Conservation (phyloP, 2,888 invertebrate genomes). For the Caenorhabditis japonica region DNA sequence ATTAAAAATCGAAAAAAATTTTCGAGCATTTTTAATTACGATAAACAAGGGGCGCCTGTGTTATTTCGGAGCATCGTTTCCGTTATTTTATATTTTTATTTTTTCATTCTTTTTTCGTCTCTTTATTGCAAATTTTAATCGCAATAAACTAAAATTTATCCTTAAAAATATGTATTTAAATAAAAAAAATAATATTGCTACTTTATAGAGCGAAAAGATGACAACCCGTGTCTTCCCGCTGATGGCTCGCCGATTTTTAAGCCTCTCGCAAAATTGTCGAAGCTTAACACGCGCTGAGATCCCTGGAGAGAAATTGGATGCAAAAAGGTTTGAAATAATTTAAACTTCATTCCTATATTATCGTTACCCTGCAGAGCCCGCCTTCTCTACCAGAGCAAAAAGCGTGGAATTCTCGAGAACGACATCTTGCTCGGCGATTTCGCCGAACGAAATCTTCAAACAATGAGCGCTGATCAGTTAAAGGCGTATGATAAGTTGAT, state of each 20-base stretch:
- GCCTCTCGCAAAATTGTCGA: not conserved
- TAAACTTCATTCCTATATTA: not conserved
- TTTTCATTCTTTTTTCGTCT: too few species aligned
- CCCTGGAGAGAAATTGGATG: constrained; percentile 31
- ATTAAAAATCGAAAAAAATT: not conserved
- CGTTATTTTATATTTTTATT: too few species aligned
- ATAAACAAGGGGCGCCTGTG: constrained; percentile 25
- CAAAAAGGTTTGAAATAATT: constrained; percentile 31
- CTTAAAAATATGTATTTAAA: not conserved
- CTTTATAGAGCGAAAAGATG: too few species aligned
- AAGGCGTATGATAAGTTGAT: constrained; percentile 72
- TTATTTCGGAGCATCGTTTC: constrained; percentile 33
- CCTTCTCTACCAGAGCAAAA: constrained; percentile 75
- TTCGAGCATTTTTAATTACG: constrained; percentile 20
- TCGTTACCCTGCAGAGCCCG: constrained; percentile 68
- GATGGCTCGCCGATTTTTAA: constrained; percentile 27
- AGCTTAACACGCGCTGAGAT: constrained; percentile 38
- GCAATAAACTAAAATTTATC: too few species aligned
- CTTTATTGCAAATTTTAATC: too few species aligned
- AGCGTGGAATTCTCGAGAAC: constrained; percentile 76
- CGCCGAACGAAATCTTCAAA: constrained; percentile 66
- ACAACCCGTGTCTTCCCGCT: constrained; percentile 2
- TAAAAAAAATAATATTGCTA: constrained; percentile 3
- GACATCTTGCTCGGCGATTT: constrained; percentile 77
- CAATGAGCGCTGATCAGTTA: constrained; percentile 64